Evolutionary conservation across 1,140 invertebrate genomes (phyloP), one percentile per base, ranked within the genome.

Genomic region (Myzus persicae): DNA sequence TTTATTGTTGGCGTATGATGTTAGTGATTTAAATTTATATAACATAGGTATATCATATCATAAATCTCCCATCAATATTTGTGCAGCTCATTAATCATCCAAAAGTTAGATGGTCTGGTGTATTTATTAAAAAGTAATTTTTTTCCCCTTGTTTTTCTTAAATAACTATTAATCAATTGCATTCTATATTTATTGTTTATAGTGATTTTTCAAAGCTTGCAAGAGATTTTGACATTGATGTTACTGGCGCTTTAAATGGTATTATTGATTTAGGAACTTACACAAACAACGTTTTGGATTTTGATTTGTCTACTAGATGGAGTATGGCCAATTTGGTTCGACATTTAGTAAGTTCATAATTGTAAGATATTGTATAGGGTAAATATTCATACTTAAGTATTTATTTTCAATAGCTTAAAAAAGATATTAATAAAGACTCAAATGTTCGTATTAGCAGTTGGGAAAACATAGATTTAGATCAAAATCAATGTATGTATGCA

Each of bases 171-270:
- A 44, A 40, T 38, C 38, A 51, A 40, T 59, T 40, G 24, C 9
- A 42, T 42, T 84, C n/a, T 90, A 7, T 90, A 26, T 42, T 11
- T n/a, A 67, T 89, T 92, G 9, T 82, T 91, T 26, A 38, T 54
- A 93, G 91, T 93, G 91, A 93, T 84, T 93, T 93, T 51, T 31
- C n/a, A 7, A 93, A 93, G 18, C 76, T 93, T 31, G n/a, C n/a
- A 6, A 93, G 40, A 54, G 91, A 93, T 93, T 93, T 93, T 22
- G 40, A 85, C 40, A 85, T 93, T 40, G 36, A 93, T 54, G 36
- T 93, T 40, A 84, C 11, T 18, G 76, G 22, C 0, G 91, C 91
- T 38, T 1, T 93, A 54, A 54, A 24, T 85, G 2, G 18, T n/a
- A 54, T 84, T 40, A 54, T 93, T 9, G 91, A 93, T 84, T 93